Base-by-base conservation (phyloP, 2,113 vertebrate species). In the Daboia siamensis region DNA sequence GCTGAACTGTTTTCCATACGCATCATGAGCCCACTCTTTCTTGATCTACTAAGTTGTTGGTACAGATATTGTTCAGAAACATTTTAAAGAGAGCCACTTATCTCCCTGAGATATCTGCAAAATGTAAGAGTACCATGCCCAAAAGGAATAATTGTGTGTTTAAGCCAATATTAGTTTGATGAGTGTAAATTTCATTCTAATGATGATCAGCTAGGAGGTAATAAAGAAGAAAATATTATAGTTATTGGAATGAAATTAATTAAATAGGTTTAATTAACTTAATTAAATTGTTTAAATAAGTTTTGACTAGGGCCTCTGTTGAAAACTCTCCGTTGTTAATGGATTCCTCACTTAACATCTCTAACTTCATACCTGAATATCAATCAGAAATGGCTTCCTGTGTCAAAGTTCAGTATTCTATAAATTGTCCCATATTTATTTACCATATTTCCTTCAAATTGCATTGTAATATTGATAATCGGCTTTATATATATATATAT, bases 401-500 rank as follows among this genome's bases (percentile, higher is more conserved):
- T 46, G 20, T n/a, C 51, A 44, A 85, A 24, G 44, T 3, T 64
- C 44, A 57, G 10, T 51, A 92, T 59, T 89, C 44, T 61, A 29
- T 4, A 5, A 87, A 29, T 29, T 51, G 12, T 8, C 26, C 26
- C 24, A 51, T 15, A 93, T 90, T 94, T 92, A 88, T 88, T 39
- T 59, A 21, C 57, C 89, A 90, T 92, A 90, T 92, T 33, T 93
- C 95, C 89, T 90, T 93, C 21, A 93, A 12, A 93, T 94, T 96
- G 69, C 56, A 87, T 91, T 86, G 92, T 94, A 86, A 92, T 95
- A 95, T 7, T 88, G 20, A 85, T 91, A 74, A 74, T 46, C 29
- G 51, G 91, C 6, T 80, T 87, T 46, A n/a, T 51, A n/a, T 15
- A 13, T 23, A 57, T 20, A n/a, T 80, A 39, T 94, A n/a, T 88